Evolutionary conservation across 2,113 vertebrate genomes (phyloP).

Genomic region (Saiga tatarica): DNA sequence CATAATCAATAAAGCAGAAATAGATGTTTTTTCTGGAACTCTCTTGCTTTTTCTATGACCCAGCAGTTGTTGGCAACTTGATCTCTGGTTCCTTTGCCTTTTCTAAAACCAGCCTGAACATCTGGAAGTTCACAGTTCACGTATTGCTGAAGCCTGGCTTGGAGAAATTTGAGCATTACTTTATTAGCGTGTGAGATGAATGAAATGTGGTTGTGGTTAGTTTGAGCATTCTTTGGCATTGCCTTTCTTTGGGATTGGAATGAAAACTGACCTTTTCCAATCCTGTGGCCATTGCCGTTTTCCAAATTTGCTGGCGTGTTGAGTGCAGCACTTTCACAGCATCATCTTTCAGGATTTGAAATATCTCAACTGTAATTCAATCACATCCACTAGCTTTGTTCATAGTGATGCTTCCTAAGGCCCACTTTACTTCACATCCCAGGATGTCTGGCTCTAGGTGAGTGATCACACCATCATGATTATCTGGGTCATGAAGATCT

Average conservation of each 20-base stretch:
- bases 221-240: background rate
- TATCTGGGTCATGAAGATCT: background rate
- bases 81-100: background rate
- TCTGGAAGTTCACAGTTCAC: rapidly evolving
- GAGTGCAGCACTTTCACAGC: background rate
- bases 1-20: background rate
- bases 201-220: background rate
- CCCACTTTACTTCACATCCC: background rate
- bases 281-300: too few species aligned
- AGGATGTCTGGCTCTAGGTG: background rate
- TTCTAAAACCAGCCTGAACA: background rate
- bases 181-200: background rate
- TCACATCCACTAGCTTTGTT: background rate
- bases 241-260: background rate
- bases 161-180: background rate
- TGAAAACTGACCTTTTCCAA: too few species aligned
- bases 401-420: background rate
- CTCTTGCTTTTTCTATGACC: too few species aligned
- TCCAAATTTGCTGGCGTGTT: too few species aligned
- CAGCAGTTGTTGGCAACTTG: background rate
- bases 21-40: background rate
- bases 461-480: background rate
- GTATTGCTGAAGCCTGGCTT: background rate
- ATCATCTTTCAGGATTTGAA: background rate
- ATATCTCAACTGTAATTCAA: background rate